Conservation (phyloP, 2,888 invertebrate genomes). For the Eudasyphora cyanicolor region DNA sequence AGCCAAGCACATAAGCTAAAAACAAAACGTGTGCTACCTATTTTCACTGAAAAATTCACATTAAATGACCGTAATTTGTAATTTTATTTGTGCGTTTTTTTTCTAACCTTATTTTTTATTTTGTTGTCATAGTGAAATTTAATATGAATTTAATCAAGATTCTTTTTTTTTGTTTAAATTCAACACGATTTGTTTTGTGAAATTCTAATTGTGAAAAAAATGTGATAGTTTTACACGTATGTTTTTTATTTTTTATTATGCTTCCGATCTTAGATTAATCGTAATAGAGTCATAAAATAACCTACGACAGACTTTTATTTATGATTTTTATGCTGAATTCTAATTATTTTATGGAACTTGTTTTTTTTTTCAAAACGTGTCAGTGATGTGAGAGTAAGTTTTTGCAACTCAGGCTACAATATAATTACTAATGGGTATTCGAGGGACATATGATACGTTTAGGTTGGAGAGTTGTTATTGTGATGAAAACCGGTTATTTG, state of each 20-base stretch:
- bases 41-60: not conserved
- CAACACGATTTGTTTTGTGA: not conserved
- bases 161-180: no score
- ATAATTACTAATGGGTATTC: no score
- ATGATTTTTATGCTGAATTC: no score
- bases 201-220: not conserved
- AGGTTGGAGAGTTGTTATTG: no score
- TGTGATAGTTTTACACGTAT: not conserved
- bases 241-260: slow-evolving; percentile 2
- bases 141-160: not conserved
- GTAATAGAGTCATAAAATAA: not conserved
- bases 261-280: not conserved
- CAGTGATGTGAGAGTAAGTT: no score
- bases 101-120: not conserved
- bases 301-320: no score
- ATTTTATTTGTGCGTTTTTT: slow-evolving; percentile 11
- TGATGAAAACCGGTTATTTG: no score
- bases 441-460: no score
- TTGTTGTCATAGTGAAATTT: not conserved
- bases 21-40: no score
- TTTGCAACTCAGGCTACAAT: no score
- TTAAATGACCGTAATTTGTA: not conserved
- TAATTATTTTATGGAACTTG: no score
- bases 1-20: not conserved
- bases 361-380: no score